Base-by-base conservation (phyloP, 2,888 invertebrate species). In the Ophion obscuratus region DNA sequence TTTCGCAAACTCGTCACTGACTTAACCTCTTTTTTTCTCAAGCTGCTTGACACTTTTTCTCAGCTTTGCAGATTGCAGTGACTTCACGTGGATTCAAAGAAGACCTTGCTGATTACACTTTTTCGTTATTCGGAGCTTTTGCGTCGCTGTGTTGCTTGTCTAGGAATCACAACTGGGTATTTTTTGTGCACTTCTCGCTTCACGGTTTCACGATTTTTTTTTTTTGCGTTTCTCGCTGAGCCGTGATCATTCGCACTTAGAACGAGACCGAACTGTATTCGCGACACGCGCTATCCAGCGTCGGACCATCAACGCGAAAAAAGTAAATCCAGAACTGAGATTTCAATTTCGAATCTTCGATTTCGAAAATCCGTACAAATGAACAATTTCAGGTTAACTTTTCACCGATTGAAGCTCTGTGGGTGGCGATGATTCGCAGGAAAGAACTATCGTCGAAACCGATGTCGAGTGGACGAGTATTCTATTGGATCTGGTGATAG, bases 401-500 rank as follows among this genome's bases (percentile, higher is more conserved):
- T 59, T 36, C 62, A 77, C 47, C 71, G 64, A n/a, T 62, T 27
- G 27, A 68, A 5, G 47, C n/a, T 53, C 27, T 64, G 47, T 31
- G 47, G 9, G n/a, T 64, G 36, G 17, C 2, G 40, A 27, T 64
- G 11, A 24, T n/a, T n/a, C 27, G 2, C 11, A n/a, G 10, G 11
- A 20, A 31, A 2, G 31, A 64, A 53, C 2, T 24, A 44, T 14
- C 17, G 20, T 53, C 17, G 53, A 40, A 40, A 27, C 14, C 70
- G 53, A 17, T 62, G 20, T 62, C n/a, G 3, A 20, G 17, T n/a
- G 40, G 62, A 74, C 53, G 24, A 70, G 24, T 31, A 31, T 31
- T 31, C 31, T 31, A 4, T 44, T 44, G 24, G 47, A 61, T 67
- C 24, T 20, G 71, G 66, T 17, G 59, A 80, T 76, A 81, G 53